phyloP scores from a whole-genome alignment of 2,888 invertebrate genomes.

The Mythimna ferrago region DNA sequence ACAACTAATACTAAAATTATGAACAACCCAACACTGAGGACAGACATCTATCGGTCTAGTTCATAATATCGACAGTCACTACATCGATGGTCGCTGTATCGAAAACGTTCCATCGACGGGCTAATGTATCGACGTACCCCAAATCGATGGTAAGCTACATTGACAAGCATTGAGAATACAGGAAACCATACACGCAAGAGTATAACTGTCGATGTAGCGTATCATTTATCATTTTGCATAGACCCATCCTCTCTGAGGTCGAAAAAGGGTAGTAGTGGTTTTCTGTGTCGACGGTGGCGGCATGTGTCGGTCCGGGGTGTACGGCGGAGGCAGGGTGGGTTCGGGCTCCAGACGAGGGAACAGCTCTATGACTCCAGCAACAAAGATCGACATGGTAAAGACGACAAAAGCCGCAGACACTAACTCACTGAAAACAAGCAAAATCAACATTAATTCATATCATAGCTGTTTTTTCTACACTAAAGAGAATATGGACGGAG shows the following conservation, averaged over 20 bases:
- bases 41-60: not conserved
- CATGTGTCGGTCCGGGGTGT: slow-evolving; percentile 16
- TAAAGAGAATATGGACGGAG: not conserved
- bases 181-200: no score
- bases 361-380: slow-evolving; percentile 26
- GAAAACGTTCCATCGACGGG: no score
- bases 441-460: not conserved
- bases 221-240: no score
- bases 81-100: no score
- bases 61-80: no score
- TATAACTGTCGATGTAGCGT: no score
- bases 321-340: not conserved
- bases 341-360: slow-evolving; percentile 34
- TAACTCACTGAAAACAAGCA: slow-evolving; percentile 20
- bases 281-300: slow-evolving; percentile 1
- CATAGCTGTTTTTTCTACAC: no score
- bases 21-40: not conserved
- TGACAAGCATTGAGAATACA: no score
- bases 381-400: slow-evolving; percentile 8
- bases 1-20: not conserved
- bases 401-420: slow-evolving; percentile 25
- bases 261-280: not conserved
- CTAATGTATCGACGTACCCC: no score
- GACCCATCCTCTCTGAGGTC: not conserved
- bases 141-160: no score